Conservation (phyloP, 2,113 vertebrate species). For the Labrus mixtus region DNA sequence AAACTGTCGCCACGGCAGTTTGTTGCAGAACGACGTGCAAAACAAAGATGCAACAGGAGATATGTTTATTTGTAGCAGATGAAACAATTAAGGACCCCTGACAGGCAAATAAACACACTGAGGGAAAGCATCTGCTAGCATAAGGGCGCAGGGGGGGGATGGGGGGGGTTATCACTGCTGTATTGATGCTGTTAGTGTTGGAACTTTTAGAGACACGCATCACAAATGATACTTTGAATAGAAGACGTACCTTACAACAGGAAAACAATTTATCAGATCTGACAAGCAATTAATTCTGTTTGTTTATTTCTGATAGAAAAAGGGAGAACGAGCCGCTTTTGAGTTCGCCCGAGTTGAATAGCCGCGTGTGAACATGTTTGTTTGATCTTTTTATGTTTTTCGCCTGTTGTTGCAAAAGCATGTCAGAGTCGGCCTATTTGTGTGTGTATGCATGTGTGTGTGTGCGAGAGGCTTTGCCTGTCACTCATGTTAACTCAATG, state of each 20-base stretch:
- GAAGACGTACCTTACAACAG: background rate
- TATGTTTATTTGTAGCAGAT: slow-evolving; percentile 70
- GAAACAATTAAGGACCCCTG: slow-evolving; percentile 73
- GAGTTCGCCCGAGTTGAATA: background rate
- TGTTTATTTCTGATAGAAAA: slow-evolving; percentile 35
- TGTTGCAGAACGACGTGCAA: slow-evolving; percentile 57
- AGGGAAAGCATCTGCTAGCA: slow-evolving; percentile 58
- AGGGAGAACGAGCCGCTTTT: slow-evolving; percentile 5
- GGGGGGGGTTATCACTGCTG: slow-evolving; percentile 8
- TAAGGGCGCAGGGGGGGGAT: too few relatives aligned
- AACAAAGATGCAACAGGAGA: slow-evolving; percentile 79
- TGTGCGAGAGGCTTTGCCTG: slow-evolving; percentile 52
- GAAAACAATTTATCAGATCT: slow-evolving; percentile 44
- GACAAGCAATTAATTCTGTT: slow-evolving; percentile 39
- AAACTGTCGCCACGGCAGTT: slow-evolving; percentile 54
- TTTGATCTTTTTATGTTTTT: slow-evolving; percentile 51
- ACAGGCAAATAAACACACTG: slow-evolving; percentile 73
- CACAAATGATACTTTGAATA: slow-evolving; percentile 1
- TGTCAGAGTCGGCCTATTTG: slow-evolving; percentile 35
- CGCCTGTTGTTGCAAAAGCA: slow-evolving; percentile 43
- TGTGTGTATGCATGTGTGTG: slow-evolving; percentile 14
- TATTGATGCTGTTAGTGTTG: slow-evolving; percentile 22
- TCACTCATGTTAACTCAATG: slow-evolving; percentile 79
- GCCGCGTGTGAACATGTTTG: slow-evolving; percentile 13
- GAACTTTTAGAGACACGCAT: slow-evolving; percentile 8